A percentile compares a stretch with the other conserved stretches of the same genome.
Conservation (phyloP, 2,113 vertebrate genomes). For the Amazona guildingii region DNA sequence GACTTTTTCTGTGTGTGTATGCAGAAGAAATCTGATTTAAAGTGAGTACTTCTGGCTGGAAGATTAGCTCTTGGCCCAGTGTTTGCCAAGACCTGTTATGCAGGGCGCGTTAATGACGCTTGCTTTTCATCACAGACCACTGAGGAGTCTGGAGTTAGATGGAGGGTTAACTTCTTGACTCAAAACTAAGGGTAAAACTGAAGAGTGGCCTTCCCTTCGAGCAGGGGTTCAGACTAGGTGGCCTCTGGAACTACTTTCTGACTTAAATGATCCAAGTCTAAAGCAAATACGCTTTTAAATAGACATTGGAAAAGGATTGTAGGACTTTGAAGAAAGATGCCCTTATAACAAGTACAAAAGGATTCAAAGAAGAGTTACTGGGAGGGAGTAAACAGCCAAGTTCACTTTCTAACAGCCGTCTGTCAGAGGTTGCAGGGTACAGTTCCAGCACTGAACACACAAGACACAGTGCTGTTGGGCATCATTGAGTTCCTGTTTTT, state of each 20-base stretch:
- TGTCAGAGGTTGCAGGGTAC: background rate
- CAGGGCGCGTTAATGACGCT: background rate
- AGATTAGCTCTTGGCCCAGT: background rate
- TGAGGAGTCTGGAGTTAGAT: background rate
- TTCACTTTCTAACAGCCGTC: background rate
- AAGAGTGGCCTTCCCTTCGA: background rate
- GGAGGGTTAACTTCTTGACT: background rate
- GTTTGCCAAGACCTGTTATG: constrained; percentile 29
- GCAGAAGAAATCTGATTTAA: constrained; percentile 50
- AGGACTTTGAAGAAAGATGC: background rate
- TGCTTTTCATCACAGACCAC: background rate
- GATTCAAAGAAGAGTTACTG: background rate
- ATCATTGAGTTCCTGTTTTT: background rate
- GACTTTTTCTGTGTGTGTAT: constrained; percentile 3
- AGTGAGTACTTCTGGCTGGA: constrained; percentile 37
- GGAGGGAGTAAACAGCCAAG: background rate
- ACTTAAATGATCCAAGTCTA: background rate
- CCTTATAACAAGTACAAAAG: background rate
- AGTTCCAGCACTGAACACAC: background rate
- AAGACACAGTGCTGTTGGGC: background rate
- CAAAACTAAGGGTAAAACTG: background rate
- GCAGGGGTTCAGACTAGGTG: background rate
- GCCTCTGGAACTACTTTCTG: background rate
- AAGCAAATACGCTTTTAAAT: background rate
- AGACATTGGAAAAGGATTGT: background rate